Evolutionary conservation across 2,888 invertebrate species (phyloP), one percentile per base, ranked within the genome.

Genomic region (Linnaemya tessellans): DNA sequence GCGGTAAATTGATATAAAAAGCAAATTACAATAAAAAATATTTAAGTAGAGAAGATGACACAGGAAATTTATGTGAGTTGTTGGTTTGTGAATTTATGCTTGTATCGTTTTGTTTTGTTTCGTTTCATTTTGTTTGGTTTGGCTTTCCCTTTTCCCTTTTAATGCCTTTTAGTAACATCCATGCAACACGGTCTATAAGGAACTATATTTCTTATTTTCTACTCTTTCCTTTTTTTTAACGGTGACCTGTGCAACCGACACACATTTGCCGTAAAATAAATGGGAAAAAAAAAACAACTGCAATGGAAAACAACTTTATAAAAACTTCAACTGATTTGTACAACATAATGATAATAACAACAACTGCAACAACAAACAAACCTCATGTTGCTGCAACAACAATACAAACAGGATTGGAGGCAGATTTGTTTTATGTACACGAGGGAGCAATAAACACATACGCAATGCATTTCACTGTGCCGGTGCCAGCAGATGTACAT

Each of bases 361-460:
- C 41, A 80, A 74, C 5, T 43, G n/a, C 46, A 56, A 81, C 51
- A 30, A 30, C 15, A 51, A 49, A 10, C 62, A 77, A 64, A 65
- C 9, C 13, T 13, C 22, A 35, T 60, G 25, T 30, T 70, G 41
- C 51, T 78, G 78, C 78, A 78, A 68, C 68, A 54, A 54, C 18
- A 70, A 58, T 71, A 92, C 92, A 9, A 77, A 92, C 93, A 96
- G 96, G 96, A 89, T 93, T 96, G 89, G 94, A 95, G 88, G 95
- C 95, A n/a, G 96, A 96, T 91, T 91, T 97, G 88, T 97, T 95
- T 93, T 97, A 97, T 92, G 97, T 97, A 15, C 94, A 96, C 86
- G 96, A 97, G 90, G 97, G 97, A 38, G 95, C 96, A 82, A 95
- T 97, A 88, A 97, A 97, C 93, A 95, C 95, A 80, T 97, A 97